These are phyloP conservation scores for Passer montanus DNA, from an alignment of 2,113 vertebrate species.

Conservation along the genomic window DNA sequence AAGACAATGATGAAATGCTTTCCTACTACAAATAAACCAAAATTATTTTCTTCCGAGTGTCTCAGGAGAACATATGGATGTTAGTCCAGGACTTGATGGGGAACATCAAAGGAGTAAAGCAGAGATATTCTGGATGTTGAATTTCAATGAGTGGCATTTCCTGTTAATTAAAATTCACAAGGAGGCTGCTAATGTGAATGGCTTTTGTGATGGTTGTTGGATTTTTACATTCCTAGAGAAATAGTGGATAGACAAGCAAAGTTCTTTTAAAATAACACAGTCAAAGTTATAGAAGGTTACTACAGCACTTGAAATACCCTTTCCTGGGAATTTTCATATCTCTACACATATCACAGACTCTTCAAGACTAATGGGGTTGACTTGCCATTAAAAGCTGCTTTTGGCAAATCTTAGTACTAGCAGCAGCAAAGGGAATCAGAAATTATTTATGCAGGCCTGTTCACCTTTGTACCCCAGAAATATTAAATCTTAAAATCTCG, in stretches of 20 bases:
- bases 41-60: not conserved
- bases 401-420: not conserved
- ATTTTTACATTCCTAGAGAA: slow-evolving; percentile 31
- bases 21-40: slow-evolving; percentile 53
- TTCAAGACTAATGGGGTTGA: not conserved
- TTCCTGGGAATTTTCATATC: slow-evolving; percentile 12
- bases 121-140: slow-evolving; percentile 19
- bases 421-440: not conserved
- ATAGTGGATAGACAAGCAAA: not conserved
- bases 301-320: not conserved
- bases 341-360: not conserved
- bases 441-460: not conserved
- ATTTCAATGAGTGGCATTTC: slow-evolving; percentile 61
- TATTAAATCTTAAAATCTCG: not conserved
- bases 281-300: not conserved
- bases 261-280: not conserved
- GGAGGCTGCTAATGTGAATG: slow-evolving; percentile 37
- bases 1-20: not conserved
- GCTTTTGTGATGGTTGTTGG: slow-evolving; percentile 34
- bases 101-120: slow-evolving; percentile 50
- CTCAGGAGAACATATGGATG: slow-evolving; percentile 16
- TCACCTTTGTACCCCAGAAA: not conserved
- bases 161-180: slow-evolving; percentile 64
- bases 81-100: not conserved
- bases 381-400: not conserved